Conservation (phyloP, 2,888 invertebrate species). For the Bugula neritina region DNA sequence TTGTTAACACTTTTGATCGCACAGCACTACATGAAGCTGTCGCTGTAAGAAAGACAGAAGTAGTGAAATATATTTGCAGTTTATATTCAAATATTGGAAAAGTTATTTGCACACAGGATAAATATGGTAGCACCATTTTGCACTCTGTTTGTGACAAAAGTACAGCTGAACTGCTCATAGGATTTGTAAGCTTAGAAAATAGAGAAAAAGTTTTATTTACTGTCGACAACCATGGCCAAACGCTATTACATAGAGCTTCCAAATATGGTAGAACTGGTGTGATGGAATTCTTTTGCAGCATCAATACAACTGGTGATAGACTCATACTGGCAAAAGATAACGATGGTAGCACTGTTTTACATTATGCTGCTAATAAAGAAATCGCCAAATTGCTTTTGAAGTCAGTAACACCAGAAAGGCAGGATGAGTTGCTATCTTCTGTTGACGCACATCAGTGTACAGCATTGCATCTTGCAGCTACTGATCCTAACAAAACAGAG, state of each 20-base stretch:
- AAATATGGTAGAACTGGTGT: background rate
- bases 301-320: background rate
- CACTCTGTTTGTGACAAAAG: background rate
- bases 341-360: background rate
- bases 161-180: background rate
- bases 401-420: background rate
- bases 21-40: slow-evolving; percentile 1
- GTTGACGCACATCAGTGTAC: background rate
- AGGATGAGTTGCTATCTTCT: background rate
- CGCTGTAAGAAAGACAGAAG: background rate
- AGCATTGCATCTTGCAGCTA: background rate
- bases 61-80: background rate
- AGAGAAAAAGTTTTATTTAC: background rate
- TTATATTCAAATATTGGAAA: too few relatives aligned
- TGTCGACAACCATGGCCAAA: background rate
- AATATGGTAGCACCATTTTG: background rate
- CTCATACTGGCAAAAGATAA: background rate
- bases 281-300: background rate
- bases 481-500: background rate
- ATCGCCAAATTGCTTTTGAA: background rate
- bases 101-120: too few relatives aligned
- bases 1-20: too few relatives aligned
- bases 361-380: background rate
- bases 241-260: background rate
- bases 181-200: background rate